Evolutionary conservation across 2,797 vertebrate genomes (phyloP).

Genomic region (Iguana delicatissima): DNA sequence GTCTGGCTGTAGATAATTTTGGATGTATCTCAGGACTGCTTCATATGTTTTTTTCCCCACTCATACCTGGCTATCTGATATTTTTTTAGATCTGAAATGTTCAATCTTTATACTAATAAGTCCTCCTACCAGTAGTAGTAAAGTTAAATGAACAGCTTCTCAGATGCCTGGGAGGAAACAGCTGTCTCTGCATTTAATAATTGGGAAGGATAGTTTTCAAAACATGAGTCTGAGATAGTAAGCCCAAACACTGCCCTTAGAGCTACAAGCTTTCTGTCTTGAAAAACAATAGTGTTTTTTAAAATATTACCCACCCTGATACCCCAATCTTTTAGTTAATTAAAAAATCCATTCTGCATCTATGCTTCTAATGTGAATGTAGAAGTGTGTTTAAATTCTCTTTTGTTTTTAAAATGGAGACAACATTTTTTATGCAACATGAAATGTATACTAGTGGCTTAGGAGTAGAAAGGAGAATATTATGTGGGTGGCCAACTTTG

Average conservation of each 20-base stretch:
- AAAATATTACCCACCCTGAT: neutral
- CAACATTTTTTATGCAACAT: neutral
- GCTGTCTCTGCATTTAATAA: neutral
- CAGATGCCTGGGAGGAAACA: neutral
- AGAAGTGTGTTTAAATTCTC: neutral
- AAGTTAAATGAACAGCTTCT: neutral
- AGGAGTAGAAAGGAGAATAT: neutral
- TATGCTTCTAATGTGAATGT: neutral
- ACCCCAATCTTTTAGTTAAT: too few species aligned
- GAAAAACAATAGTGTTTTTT: neutral
- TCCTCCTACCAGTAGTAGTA: neutral
- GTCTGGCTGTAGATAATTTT: neutral
- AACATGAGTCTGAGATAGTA: neutral
- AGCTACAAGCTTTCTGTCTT: neutral
- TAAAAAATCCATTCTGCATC: constrained; percentile 1
- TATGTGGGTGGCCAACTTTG: neutral
- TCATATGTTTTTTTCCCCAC: neutral
- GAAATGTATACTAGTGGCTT: neutral
- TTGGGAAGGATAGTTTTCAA: neutral
- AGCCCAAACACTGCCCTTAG: too few species aligned
- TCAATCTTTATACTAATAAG: neutral
- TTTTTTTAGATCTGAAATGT: neutral
- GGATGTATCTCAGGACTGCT: neutral
- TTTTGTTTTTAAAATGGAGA: neutral
- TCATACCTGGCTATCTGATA: neutral